phyloP scores from a whole-genome alignment of 2,888 invertebrate species.

The Heliconius ismenius region DNA sequence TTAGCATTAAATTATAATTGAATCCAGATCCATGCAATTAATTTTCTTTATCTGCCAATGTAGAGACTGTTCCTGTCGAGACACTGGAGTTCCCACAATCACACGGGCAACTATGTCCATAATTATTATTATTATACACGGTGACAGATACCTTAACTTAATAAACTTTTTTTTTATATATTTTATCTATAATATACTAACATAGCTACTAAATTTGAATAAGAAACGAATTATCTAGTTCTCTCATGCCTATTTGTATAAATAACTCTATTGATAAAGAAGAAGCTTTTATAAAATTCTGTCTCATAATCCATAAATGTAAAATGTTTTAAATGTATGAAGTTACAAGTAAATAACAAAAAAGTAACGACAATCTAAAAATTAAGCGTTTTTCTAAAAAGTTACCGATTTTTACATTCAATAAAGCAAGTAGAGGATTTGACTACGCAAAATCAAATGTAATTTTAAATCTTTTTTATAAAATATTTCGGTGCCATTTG shows the following conservation, averaged over 20 bases:
- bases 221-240: neutral
- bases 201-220: neutral
- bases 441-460: neutral
- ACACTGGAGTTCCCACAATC: neutral
- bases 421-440: neutral
- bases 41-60: neutral
- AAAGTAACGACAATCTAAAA: neutral
- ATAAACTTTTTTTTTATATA: too few species aligned
- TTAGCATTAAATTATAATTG: neutral
- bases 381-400: neutral
- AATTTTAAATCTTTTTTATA: neutral
- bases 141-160: neutral
- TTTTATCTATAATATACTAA: neutral
- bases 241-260: neutral
- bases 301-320: too few species aligned
- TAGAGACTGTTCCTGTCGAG: neutral
- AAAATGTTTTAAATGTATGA: too few species aligned
- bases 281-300: too few species aligned
- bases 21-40: neutral
- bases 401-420: neutral
- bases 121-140: too few species aligned
- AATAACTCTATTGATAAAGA: neutral
- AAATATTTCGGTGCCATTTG: neutral
- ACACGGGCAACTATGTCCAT: neutral
- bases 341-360: neutral